Evolutionary conservation across 2,797 vertebrate species (phyloP).

Genomic region (Ambastaia sidthimunki): DNA sequence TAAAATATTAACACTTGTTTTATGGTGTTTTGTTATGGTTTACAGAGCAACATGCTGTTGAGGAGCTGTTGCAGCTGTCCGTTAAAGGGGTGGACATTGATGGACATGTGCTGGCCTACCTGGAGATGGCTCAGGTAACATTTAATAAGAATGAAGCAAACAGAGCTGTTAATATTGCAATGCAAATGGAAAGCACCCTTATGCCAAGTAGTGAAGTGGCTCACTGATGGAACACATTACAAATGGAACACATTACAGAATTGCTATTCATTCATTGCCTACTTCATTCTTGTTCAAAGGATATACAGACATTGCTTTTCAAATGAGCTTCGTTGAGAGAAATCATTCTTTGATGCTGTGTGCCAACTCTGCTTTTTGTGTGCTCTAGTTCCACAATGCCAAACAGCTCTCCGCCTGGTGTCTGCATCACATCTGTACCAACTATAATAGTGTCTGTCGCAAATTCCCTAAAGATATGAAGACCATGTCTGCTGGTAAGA

Average conservation of each 20-base stretch:
- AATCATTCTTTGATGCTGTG: constrained; percentile 42
- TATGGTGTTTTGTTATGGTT: constrained; percentile 43
- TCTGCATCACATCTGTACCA: constrained; percentile 93
- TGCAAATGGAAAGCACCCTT: constrained; percentile 25
- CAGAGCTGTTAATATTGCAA: constrained; percentile 19
- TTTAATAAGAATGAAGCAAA: constrained; percentile 20
- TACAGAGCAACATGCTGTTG: constrained; percentile 87
- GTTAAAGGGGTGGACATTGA: constrained; percentile 86
- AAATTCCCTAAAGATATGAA: constrained; percentile 94
- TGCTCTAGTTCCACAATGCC: constrained; percentile 86
- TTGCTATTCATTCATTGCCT: constrained; percentile 51
- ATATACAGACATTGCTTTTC: constrained; percentile 50
- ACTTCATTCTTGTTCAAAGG: constrained; percentile 55
- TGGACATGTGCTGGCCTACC: constrained; percentile 86
- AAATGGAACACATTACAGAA: constrained; percentile 45
- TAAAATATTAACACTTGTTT: constrained; percentile 38
- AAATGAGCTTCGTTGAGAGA: constrained; percentile 52
- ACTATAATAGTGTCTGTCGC: constrained; percentile 91
- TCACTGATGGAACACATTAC: not conserved
- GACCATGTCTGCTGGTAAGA: constrained; percentile 85
- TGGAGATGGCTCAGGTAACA: constrained; percentile 88
- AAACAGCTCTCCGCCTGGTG: constrained; percentile 88
- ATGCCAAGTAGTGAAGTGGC: constrained; percentile 42
- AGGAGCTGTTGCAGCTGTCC: constrained; percentile 82
- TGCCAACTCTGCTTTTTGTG: constrained; percentile 46